Conservation (phyloP, 2,113 vertebrate species). For the Gorsachius goisagi region DNA sequence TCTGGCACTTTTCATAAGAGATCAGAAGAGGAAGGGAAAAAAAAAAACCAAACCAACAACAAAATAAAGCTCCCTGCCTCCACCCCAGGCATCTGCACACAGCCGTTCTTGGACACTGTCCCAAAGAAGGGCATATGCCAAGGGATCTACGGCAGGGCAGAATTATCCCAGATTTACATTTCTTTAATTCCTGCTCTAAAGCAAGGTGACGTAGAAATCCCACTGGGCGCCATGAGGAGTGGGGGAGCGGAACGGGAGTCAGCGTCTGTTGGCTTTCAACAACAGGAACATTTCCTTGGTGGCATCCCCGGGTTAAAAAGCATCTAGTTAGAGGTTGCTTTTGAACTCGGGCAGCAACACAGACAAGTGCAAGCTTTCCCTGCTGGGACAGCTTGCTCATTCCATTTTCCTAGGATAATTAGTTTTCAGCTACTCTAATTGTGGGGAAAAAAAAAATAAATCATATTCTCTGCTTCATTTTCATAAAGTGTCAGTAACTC, state of each 20-base stretch:
- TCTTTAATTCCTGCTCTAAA: conserved; percentile 47
- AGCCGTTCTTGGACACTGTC: conserved; percentile 20
- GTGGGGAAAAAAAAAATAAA: not conserved
- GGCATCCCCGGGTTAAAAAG: conserved; percentile 13
- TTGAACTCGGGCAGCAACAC: conserved; percentile 1
- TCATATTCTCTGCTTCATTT: conserved; percentile 38
- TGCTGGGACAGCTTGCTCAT: conserved; percentile 17
- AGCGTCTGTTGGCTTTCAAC: conserved; percentile 11
- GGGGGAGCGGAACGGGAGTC: not conserved
- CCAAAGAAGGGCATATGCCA: conserved; percentile 19
- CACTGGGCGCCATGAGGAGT: not conserved
- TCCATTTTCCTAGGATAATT: conserved; percentile 48
- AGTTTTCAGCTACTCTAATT: conserved; percentile 13
- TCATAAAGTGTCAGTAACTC: conserved; percentile 44
- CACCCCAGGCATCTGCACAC: not conserved
- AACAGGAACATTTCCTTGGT: not conserved
- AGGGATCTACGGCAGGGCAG: conserved; percentile 7
- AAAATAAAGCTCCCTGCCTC: not conserved
- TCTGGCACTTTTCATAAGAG: conserved; percentile 7
- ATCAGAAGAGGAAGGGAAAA: not conserved
- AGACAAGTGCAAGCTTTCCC: not conserved
- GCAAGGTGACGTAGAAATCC: conserved; percentile 8
- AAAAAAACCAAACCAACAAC: not conserved
- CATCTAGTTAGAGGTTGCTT: not conserved
- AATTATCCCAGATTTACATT: conserved; percentile 41